Percentiles rank a stretch among this genome's conserved stretches.
Conservation (phyloP, 2,113 vertebrate genomes). For the Phycodurus eques region DNA sequence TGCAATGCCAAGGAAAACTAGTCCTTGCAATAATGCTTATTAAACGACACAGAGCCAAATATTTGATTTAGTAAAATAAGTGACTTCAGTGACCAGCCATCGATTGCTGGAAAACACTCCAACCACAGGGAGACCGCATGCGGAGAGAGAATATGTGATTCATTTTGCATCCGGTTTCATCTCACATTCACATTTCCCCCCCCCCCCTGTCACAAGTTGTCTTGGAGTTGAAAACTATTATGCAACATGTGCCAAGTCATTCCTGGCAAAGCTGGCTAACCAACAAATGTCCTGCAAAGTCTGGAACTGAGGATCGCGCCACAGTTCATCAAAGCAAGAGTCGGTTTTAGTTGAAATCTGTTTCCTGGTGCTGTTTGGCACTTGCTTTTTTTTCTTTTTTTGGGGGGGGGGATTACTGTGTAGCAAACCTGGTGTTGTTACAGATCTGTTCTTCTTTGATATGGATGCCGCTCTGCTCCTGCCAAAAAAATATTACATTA, state of each 20-base stretch:
- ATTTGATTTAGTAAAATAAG: constrained; percentile 35
- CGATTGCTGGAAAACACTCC: constrained; percentile 22
- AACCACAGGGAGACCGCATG: constrained; percentile 28
- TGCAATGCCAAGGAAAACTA: constrained; percentile 32
- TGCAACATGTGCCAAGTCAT: constrained; percentile 34
- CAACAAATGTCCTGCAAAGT: constrained; percentile 50
- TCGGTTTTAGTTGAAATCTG: constrained; percentile 38
- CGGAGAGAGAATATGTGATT: constrained; percentile 22
- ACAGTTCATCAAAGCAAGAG: constrained; percentile 47
- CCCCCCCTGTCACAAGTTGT: constrained; percentile 11
- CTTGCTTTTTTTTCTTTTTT: constrained; percentile 25
- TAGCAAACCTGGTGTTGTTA: neutral
- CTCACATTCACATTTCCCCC: neutral
- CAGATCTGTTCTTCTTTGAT: neutral
- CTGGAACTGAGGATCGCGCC: constrained; percentile 40
- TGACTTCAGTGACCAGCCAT: constrained; percentile 22
- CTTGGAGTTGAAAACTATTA: constrained; percentile 17
- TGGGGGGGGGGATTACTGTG: neutral
- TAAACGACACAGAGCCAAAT: constrained; percentile 10
- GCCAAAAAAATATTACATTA: constrained; percentile 40
- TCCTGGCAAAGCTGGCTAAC: constrained; percentile 45
- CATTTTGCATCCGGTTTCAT: constrained; percentile 35
- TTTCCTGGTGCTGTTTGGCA: constrained; percentile 25
- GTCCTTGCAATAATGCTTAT: constrained; percentile 2
- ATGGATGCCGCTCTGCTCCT: constrained; percentile 30